Evolutionary conservation across 2,113 vertebrate species (phyloP).

Genomic region (Caranx melampygus): DNA sequence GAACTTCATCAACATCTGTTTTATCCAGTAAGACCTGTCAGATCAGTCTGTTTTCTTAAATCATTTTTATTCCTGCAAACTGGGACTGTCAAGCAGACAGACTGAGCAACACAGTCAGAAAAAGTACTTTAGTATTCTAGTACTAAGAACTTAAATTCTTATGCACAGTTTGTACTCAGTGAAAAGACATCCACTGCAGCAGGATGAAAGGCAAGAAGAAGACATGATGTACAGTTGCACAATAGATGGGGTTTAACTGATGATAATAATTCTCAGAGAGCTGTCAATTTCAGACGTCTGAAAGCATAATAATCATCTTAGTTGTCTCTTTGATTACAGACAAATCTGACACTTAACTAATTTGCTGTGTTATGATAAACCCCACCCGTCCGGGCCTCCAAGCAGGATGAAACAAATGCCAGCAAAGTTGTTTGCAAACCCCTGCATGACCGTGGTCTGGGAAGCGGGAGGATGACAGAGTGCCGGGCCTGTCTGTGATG

Average conservation of each 20-base stretch:
- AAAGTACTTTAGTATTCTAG: too few relatives aligned
- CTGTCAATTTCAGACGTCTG: not conserved
- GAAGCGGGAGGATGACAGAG: slow-evolving; percentile 12
- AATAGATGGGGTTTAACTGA: not conserved
- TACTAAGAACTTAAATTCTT: too few relatives aligned
- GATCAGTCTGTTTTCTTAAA: too few relatives aligned
- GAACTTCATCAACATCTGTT: too few relatives aligned
- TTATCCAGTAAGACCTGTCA: too few relatives aligned
- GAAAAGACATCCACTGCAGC: slow-evolving; percentile 39
- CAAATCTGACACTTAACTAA: not conserved
- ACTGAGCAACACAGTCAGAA: too few relatives aligned
- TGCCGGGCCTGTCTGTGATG: slow-evolving; percentile 48
- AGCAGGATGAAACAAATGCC: slow-evolving; percentile 17
- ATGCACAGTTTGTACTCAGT: too few relatives aligned
- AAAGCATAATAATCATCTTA: not conserved
- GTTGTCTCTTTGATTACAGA: slow-evolving; percentile 13
- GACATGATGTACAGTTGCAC: not conserved
- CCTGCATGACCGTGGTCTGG: slow-evolving; percentile 12
- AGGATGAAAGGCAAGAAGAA: slow-evolving; percentile 29
- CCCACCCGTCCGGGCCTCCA: not conserved
- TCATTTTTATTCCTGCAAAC: too few relatives aligned
- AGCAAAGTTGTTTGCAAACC: slow-evolving; percentile 1
- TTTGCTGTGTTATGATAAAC: not conserved
- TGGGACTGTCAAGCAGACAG: too few relatives aligned
- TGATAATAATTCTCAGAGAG: slow-evolving; percentile 1